These are phyloP conservation scores for Pangasius krempfi DNA, from an alignment of 2,797 vertebrate species.

Conservation along the genomic window DNA sequence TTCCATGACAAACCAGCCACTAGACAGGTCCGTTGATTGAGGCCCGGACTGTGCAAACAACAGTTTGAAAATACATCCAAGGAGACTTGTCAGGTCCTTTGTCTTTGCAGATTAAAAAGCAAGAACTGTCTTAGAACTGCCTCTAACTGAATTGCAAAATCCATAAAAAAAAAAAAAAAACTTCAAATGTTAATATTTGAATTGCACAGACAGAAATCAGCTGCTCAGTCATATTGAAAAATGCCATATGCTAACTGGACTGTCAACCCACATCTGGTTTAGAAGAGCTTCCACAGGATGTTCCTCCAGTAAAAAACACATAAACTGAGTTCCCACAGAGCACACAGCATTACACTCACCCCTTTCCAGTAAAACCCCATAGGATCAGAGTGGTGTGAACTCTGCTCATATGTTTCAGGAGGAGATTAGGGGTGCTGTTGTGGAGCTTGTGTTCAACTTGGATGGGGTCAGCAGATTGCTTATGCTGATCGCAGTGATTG, in stretches of 20 bases:
- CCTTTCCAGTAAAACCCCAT: conserved; percentile 74
- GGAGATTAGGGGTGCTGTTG: conserved; percentile 62
- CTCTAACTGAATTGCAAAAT: background rate
- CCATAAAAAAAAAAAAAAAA: background rate
- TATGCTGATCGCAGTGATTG: conserved; percentile 92
- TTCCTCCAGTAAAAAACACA: conserved; percentile 14
- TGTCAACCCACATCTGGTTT: conserved; percentile 44
- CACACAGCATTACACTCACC: conserved; percentile 56
- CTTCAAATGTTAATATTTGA: conserved; percentile 15
- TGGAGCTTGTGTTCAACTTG: conserved; percentile 68
- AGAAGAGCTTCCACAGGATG: conserved; percentile 6
- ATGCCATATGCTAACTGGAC: conserved; percentile 33
- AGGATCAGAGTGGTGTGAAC: conserved; percentile 74
- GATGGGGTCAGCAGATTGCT: conserved; percentile 91
- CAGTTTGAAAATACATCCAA: background rate
- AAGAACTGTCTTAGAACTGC: background rate
- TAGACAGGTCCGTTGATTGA: background rate
- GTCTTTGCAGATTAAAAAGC: background rate
- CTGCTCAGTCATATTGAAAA: conserved; percentile 38
- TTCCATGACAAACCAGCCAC: background rate
- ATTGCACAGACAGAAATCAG: conserved; percentile 34
- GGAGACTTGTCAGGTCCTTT: background rate
- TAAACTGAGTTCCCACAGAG: background rate
- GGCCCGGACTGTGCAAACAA: background rate
- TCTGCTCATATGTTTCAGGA: conserved; percentile 84